Evolutionary conservation across 1,140 invertebrate species (phyloP).

Genomic region (Euwallacea fornicatus): DNA sequence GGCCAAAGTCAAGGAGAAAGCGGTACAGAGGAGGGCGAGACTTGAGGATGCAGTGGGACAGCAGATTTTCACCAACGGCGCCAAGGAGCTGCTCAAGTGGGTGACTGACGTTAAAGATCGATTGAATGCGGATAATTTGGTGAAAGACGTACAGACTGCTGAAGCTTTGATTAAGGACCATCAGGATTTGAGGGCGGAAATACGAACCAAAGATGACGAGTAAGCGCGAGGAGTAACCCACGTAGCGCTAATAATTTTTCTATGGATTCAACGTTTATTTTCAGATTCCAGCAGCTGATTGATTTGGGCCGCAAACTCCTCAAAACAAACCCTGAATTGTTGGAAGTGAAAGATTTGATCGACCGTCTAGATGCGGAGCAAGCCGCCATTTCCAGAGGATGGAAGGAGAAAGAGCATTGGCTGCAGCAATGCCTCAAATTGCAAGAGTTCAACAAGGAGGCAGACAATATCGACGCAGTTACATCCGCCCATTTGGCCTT

Average conservation of each 20-base stretch:
- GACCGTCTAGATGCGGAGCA: constrained; percentile 75
- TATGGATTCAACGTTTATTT: constrained; percentile 41
- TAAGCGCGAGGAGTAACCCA: constrained; percentile 52
- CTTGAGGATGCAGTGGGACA: constrained; percentile 92
- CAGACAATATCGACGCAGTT: constrained; percentile 94
- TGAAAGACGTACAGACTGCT: constrained; percentile 87
- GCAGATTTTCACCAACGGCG: constrained; percentile 89
- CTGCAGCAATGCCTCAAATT: constrained; percentile 83
- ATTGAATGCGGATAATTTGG: constrained; percentile 79
- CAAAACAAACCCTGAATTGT: constrained; percentile 67
- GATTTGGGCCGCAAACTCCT: constrained; percentile 75
- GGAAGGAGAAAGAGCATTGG: constrained; percentile 81
- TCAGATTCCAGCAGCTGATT: constrained; percentile 75
- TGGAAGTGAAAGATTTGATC: constrained; percentile 73
- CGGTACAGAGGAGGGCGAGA: constrained; percentile 73
- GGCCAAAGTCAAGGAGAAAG: constrained; percentile 84
- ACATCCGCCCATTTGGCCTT: constrained; percentile 93
- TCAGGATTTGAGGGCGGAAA: constrained; percentile 88
- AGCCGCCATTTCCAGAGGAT: constrained; percentile 73
- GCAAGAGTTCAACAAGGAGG: constrained; percentile 92
- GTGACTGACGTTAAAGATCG: constrained; percentile 76
- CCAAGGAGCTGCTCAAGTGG: constrained; percentile 80
- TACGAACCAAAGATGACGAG: constrained; percentile 87
- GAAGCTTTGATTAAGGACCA: constrained; percentile 90
- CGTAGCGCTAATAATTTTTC: neutral